These are phyloP conservation scores for Promerops cafer DNA, from an alignment of 2,113 vertebrate species.

Conservation along the genomic window DNA sequence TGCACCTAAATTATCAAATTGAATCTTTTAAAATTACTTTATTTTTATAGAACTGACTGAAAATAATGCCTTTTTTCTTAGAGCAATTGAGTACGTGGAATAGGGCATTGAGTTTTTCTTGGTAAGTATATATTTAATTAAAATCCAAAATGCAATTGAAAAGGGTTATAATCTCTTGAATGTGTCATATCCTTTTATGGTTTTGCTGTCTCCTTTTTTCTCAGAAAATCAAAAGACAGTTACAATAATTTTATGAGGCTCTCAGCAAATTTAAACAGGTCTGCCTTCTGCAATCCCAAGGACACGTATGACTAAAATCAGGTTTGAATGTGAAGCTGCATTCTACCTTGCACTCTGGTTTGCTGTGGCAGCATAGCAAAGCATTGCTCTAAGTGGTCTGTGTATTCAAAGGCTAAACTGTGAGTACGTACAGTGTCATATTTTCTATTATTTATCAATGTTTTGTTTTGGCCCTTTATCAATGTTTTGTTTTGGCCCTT, in stretches of 20 bases:
- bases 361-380: background rate
- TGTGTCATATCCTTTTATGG: background rate
- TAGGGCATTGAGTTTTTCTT: background rate
- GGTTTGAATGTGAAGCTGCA: background rate
- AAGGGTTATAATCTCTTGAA: background rate
- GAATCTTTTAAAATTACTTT: background rate
- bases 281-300: background rate
- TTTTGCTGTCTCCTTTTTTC: background rate
- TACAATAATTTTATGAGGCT: background rate
- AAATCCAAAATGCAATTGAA: background rate
- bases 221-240: background rate
- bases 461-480: background rate
- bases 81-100: background rate
- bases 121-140: background rate
- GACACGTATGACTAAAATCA: background rate
- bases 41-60: background rate
- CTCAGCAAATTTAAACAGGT: background rate
- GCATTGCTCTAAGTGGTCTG: background rate
- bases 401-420: background rate
- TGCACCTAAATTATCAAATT: background rate
- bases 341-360: background rate
- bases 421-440: fast-evolving
- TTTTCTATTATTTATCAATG: background rate
- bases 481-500: background rate
- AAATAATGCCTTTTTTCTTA: background rate